These are phyloP conservation scores for Eristalis arbustorum DNA, from an alignment of 2,888 invertebrate species.

Conservation along the genomic window DNA sequence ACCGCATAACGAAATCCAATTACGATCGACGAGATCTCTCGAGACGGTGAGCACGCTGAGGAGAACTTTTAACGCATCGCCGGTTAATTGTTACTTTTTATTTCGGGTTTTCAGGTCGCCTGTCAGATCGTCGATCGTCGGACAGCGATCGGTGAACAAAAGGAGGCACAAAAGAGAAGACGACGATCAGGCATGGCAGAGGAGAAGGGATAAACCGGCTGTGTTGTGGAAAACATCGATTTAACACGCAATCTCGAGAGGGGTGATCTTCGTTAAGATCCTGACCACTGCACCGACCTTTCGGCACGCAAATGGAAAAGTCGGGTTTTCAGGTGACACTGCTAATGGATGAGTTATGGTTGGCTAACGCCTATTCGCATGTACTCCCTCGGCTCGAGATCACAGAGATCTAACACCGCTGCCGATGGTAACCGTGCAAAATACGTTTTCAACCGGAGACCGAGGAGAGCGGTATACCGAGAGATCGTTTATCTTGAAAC, in stretches of 20 bases:
- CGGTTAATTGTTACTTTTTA: conserved; percentile 59
- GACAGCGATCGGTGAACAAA: conserved; percentile 10
- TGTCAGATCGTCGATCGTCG: conserved; percentile 48
- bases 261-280: not conserved
- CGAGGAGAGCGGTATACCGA: conserved; percentile 31
- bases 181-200: not conserved
- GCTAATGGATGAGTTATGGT: conserved; percentile 67
- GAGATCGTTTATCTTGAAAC: conserved; percentile 61
- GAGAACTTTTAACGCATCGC: conserved; percentile 40
- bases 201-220: not conserved
- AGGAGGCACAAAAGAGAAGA: not conserved
- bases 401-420: conserved; percentile 51
- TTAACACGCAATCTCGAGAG: conserved; percentile 52
- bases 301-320: conserved; percentile 39
- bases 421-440: conserved; percentile 62
- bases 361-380: conserved; percentile 62
- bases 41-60: conserved; percentile 8
- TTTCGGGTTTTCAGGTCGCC: conserved; percentile 20
- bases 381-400: conserved; percentile 38
- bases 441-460: conserved; percentile 55
- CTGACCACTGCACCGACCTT: too few relatives aligned
- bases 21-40: conserved; percentile 46
- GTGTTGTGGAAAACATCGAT: conserved; percentile 57
- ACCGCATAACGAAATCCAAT: conserved; percentile 66
- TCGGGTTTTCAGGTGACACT: conserved; percentile 60